A percentile compares a stretch with the other conserved stretches of the same genome.
phyloP scores from a whole-genome alignment of 2,888 invertebrate species.

The Priocnemis perturbator region DNA sequence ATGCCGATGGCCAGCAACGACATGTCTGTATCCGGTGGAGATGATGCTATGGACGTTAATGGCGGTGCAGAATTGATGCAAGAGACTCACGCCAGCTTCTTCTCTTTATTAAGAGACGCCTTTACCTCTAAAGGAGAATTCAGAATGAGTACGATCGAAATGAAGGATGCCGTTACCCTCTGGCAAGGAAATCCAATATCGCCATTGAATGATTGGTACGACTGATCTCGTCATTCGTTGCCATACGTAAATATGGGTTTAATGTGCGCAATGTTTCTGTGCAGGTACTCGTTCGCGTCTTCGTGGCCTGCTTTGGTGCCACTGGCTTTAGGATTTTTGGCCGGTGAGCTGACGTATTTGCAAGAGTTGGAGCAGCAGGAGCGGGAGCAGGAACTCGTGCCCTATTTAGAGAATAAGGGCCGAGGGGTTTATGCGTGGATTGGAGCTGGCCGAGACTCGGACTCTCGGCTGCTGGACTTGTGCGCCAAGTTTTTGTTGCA shows the following conservation, averaged over 20 bases:
- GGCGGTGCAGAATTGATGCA: constrained; percentile 81
- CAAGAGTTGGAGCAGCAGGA: constrained; percentile 65
- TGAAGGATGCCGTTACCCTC: constrained; percentile 84
- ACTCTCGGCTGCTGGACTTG: constrained; percentile 84
- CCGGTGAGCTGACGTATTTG: constrained; percentile 68
- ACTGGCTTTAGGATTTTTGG: constrained; percentile 69
- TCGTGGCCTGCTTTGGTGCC: constrained; percentile 72
- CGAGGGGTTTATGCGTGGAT: constrained; percentile 90
- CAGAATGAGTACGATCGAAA: constrained; percentile 85
- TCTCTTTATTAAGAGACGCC: constrained; percentile 91
- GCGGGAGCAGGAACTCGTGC: constrained; percentile 70
- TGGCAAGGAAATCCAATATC: constrained; percentile 90
- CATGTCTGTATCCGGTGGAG: constrained; percentile 52
- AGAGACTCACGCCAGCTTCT: constrained; percentile 90
- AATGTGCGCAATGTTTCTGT: not conserved
- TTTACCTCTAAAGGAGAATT: constrained; percentile 91
- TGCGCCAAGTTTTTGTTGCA: constrained; percentile 89
- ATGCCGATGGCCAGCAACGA: constrained; percentile 70
- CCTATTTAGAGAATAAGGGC: constrained; percentile 72
- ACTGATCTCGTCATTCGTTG: too few relatives aligned
- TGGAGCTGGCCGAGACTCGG: constrained; percentile 93
- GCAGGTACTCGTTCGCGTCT: constrained; percentile 67
- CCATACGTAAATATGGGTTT: too few relatives aligned
- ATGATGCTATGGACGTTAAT: constrained; percentile 66
- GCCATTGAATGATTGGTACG: constrained; percentile 89